Evolutionary conservation across 2,113 vertebrate species (phyloP), one percentile per base, ranked within the genome.

Genomic region (Cololabis saira): DNA sequence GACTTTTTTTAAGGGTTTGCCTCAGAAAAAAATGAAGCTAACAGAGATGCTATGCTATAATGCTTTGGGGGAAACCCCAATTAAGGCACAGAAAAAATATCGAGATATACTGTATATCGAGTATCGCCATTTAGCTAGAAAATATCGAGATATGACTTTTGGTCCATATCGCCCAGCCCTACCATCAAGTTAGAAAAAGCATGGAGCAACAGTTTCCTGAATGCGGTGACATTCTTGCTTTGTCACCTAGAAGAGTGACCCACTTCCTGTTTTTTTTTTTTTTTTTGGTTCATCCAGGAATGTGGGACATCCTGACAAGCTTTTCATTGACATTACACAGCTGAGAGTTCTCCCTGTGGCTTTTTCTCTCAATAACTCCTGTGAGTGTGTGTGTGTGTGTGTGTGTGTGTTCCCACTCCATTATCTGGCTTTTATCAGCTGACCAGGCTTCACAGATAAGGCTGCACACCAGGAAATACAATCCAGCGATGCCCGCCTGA

Each of bases 291-390:
- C 78, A 61, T 80, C 55, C 61, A 77, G 85, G 87, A 92, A 91
- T 91, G 90, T 76, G 78, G 88, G 83, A 81, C 78, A 59, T 87
- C 87, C 84, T 84, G 87, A 87, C 85, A 48, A 55, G 78, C 81
- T 86, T 82, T 88, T 76, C 66, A 81, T 52, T 81, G 80, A 91
- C 84, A 74, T 78, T 37, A 75, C 74, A 59, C 84, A 86, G 86
- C 85, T 82, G 74, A 90, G 58, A 70, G 78, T 80, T 76, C 48
- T 61, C 82, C 76, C 78, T 12, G 7, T 45, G 77, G 71, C 85
- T 71, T 53, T 76, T 13, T 74, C 75, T 63, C 71, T 77, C 53
- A 73, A 73, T 61, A 54, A 18, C 55, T 22, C 42, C 49, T 10
- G n/a, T 27, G 22, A 53, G 72, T 52, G 4, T 27, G 22, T 56